phyloP scores from a whole-genome alignment of 2,113 vertebrate genomes.

The Piaya cayana region DNA sequence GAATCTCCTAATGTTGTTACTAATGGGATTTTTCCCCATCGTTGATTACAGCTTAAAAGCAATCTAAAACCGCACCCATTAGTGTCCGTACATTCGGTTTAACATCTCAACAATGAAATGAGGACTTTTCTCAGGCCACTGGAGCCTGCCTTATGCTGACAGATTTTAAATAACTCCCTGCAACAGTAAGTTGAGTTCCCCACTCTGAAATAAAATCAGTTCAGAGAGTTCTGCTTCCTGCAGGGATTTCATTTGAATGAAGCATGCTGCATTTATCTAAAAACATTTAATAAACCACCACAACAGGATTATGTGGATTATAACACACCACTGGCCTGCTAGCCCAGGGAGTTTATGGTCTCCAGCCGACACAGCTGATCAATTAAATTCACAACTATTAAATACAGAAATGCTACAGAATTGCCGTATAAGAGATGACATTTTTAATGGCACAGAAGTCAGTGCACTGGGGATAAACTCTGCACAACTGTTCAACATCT shows the following conservation, averaged over 20 bases:
- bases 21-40: not conserved
- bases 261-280: not conserved
- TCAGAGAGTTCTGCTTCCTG: constrained; percentile 14
- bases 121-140: not conserved
- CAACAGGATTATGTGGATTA: constrained; percentile 23
- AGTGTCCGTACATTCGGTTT: not conserved
- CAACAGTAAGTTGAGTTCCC: not conserved
- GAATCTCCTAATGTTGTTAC: not conserved
- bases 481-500: not conserved
- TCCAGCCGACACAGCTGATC: not conserved
- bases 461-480: not conserved
- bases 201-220: not conserved
- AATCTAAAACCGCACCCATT: not conserved
- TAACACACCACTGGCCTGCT: not conserved
- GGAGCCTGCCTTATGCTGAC: rapidly evolving
- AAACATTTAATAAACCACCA: constrained; percentile 31
- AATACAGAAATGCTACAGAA: not conserved
- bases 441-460: not conserved
- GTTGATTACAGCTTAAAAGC: not conserved
- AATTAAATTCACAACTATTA: not conserved
- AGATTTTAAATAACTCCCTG: not conserved
- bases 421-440: not conserved
- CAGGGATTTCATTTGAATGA: constrained; percentile 15
- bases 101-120: not conserved
- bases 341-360: not conserved